These are phyloP conservation scores for Bubo scandiacus DNA, from an alignment of 2,113 vertebrate species.

Conservation along the genomic window DNA sequence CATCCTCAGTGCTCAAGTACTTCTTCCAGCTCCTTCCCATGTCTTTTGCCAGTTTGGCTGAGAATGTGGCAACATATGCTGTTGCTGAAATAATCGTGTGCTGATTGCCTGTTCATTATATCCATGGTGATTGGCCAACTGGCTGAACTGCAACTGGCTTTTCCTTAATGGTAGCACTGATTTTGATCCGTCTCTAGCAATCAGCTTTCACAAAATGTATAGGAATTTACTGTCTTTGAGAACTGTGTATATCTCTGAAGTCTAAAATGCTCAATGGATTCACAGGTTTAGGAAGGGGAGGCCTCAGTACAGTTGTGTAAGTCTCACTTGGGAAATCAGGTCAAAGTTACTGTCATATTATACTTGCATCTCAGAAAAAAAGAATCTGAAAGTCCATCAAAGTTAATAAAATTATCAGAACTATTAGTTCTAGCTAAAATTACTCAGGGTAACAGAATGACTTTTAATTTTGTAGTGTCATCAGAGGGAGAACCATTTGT, in stretches of 20 bases:
- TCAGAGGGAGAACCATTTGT: background rate
- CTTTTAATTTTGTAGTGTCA: background rate
- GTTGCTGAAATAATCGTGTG: conserved; percentile 26
- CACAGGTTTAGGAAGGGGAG: background rate
- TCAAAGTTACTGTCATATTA: background rate
- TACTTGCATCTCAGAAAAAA: background rate
- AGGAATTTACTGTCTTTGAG: background rate
- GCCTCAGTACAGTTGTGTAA: background rate
- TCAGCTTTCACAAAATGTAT: background rate
- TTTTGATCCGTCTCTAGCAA: background rate
- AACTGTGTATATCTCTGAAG: background rate
- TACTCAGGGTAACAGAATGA: background rate
- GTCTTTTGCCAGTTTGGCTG: conserved; percentile 63
- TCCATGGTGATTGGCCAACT: conserved; percentile 21
- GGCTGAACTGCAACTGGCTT: conserved; percentile 39
- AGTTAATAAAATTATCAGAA: background rate
- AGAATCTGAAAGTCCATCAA: background rate
- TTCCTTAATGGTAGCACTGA: background rate
- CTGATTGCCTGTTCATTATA: conserved; percentile 34
- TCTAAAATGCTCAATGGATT: background rate
- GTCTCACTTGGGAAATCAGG: background rate
- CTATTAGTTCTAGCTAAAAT: background rate
- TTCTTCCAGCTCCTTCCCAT: conserved; percentile 15
- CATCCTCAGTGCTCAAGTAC: background rate
- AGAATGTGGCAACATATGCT: conserved; percentile 35